phyloP scores from a whole-genome alignment of 2,888 invertebrate genomes.

The Epiblema foenella region DNA sequence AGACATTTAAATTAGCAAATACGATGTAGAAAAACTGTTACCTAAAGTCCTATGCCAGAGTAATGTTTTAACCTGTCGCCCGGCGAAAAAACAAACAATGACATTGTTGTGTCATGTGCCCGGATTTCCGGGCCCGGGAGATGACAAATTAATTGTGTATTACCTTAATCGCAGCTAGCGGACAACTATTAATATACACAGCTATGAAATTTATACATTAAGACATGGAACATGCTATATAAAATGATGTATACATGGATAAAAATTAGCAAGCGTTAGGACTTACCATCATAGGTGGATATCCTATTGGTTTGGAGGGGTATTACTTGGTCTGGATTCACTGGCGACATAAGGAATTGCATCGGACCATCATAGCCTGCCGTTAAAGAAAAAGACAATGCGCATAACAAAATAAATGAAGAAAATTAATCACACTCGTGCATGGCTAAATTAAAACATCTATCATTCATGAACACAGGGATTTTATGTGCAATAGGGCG shows the following conservation, averaged over 20 bases:
- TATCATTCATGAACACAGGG: slow-evolving; percentile 52
- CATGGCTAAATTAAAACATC: slow-evolving; percentile 50
- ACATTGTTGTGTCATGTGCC: too few relatives aligned
- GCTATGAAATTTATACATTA: neutral
- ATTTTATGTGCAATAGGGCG: neutral
- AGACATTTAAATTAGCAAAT: neutral
- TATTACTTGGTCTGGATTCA: slow-evolving; percentile 92
- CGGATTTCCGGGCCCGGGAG: too few relatives aligned
- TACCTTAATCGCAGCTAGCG: neutral
- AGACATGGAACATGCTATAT: slow-evolving; percentile 28
- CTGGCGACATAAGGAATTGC: slow-evolving; percentile 92
- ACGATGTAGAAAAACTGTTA: too few relatives aligned
- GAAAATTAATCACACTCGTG: slow-evolving; percentile 41
- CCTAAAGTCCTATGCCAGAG: neutral
- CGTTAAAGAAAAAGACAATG: slow-evolving; percentile 66
- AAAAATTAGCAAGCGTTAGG: slow-evolving; percentile 24
- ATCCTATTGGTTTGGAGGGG: slow-evolving; percentile 83
- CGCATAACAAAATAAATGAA: slow-evolving; percentile 60
- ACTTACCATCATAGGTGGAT: slow-evolving; percentile 83
- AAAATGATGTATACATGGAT: slow-evolving; percentile 13
- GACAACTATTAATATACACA: neutral
- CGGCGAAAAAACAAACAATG: too few relatives aligned
- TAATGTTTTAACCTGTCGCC: neutral
- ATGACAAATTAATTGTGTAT: too few relatives aligned
- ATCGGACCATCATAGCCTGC: slow-evolving; percentile 94